These are phyloP conservation scores for Scylla paramamosain DNA, from an alignment of 1,140 invertebrate genomes.

Conservation along the genomic window DNA sequence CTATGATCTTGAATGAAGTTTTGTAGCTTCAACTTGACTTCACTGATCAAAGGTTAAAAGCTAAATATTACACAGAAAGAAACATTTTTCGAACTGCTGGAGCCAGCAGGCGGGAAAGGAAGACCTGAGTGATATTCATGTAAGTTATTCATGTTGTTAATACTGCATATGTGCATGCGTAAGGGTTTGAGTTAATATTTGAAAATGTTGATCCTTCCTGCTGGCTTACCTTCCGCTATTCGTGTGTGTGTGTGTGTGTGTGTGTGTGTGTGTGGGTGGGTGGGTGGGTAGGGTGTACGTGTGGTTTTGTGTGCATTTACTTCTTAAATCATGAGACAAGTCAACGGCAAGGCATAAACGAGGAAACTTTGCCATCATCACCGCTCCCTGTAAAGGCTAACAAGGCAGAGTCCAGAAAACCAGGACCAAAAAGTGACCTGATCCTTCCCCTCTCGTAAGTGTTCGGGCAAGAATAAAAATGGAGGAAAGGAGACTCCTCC, in stretches of 20 bases:
- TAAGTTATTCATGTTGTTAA: neutral
- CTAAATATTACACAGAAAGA: neutral
- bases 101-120: neutral
- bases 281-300: neutral
- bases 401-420: neutral
- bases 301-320: neutral
- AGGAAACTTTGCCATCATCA: too few relatives aligned
- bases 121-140: neutral
- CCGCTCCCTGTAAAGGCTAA: too few relatives aligned
- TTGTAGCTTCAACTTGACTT: neutral
- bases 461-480: neutral
- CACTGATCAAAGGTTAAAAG: neutral
- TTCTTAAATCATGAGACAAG: too few relatives aligned
- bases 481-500: neutral
- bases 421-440: neutral
- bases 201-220: neutral
- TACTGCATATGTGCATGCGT: neutral
- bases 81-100: neutral
- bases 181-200: neutral
- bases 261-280: neutral
- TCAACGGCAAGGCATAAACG: too few relatives aligned
- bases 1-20: neutral
- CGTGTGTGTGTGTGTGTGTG: neutral
- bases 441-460: neutral
- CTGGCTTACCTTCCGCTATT: neutral